Evolutionary conservation across 2,113 vertebrate genomes (phyloP).

Genomic region (Stigmatopora argus): DNA sequence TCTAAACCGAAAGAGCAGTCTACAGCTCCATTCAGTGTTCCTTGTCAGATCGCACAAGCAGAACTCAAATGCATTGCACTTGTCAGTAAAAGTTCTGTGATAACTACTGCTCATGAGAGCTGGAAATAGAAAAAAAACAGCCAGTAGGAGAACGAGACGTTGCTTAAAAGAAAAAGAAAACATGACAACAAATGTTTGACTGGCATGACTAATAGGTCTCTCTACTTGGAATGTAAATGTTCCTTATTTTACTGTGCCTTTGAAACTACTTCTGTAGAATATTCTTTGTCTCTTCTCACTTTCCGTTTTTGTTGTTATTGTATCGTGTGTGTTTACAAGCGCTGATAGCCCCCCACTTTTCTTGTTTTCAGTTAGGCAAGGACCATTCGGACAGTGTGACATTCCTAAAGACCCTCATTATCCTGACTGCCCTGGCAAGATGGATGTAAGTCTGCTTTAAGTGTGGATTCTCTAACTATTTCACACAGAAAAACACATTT

Average conservation of each 20-base stretch:
- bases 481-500: slow-evolving; percentile 1
- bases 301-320: not conserved
- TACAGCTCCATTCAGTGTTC: not conserved
- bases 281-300: slow-evolving; percentile 1
- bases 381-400: slow-evolving; percentile 83
- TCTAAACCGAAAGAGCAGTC: not conserved
- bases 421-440: slow-evolving; percentile 89
- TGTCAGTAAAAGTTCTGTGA: not conserved
- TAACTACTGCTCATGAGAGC: not conserved
- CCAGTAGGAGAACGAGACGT: not conserved
- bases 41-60: not conserved
- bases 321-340: not conserved
- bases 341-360: slow-evolving; percentile 30
- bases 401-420: slow-evolving; percentile 85
- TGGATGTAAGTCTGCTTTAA: slow-evolving; percentile 81
- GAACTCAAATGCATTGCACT: not conserved
- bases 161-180: not conserved
- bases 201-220: not conserved
- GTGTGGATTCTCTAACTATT: slow-evolving; percentile 3
- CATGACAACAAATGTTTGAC: not conserved
- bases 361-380: slow-evolving; percentile 70
- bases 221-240: not conserved
- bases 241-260: not conserved
- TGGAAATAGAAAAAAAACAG: not conserved
- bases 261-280: not conserved